A percentile compares a stretch with the other conserved stretches of the same genome.
phyloP scores from a whole-genome alignment of 2,888 invertebrate species.

The Euzetes globulus region DNA sequence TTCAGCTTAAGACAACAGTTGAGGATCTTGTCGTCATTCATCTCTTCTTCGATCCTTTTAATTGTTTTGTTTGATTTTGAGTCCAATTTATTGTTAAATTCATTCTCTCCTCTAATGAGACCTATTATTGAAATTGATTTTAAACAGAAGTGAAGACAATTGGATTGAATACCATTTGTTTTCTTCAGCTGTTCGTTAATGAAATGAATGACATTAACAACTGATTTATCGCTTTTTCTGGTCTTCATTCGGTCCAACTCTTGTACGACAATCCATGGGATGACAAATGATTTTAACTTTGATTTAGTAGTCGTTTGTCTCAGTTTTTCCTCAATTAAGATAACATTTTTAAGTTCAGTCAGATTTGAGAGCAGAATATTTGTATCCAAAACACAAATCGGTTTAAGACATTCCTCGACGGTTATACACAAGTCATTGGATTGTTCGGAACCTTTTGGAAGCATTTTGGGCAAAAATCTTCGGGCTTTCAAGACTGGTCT shows the following conservation, averaged over 20 bases:
- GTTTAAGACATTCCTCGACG: neutral
- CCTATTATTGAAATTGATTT: neutral
- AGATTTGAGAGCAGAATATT: slow-evolving; percentile 29
- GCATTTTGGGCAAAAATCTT: neutral
- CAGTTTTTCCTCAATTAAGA: neutral
- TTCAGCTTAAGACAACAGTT: slow-evolving; percentile 18
- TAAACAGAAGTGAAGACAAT: neutral
- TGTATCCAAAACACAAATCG: slow-evolving; percentile 30
- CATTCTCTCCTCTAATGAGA: slow-evolving; percentile 13
- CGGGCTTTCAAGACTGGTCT: neutral
- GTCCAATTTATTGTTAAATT: neutral
- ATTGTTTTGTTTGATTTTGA: neutral
- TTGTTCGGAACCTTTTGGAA: neutral
- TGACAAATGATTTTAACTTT: slow-evolving; percentile 17
- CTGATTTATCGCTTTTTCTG: neutral
- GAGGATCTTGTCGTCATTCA: slow-evolving; percentile 34
- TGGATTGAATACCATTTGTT: neutral
- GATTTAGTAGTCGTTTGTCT: neutral
- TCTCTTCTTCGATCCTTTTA: neutral
- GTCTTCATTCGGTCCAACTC: slow-evolving; percentile 35
- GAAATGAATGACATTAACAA: slow-evolving; percentile 30
- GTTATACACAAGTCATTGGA: neutral
- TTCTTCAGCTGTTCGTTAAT: slow-evolving; percentile 34
- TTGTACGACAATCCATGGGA: slow-evolving; percentile 36
- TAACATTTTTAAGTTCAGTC: slow-evolving; percentile 14